Percentiles rank a stretch among this genome's conserved stretches.
Conservation (phyloP, 2,113 vertebrate genomes). For the Ceratotherium simum region DNA sequence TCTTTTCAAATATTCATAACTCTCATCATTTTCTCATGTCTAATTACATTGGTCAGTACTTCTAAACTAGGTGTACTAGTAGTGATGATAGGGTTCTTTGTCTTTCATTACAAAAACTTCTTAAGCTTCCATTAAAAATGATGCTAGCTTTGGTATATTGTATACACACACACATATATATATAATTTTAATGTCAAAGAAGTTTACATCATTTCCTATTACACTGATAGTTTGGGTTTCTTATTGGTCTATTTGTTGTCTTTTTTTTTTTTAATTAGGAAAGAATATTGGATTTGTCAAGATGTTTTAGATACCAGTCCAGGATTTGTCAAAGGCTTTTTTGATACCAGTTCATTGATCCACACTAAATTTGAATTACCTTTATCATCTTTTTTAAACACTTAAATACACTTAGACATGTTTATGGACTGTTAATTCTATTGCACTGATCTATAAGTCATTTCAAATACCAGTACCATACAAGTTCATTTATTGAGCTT, state of each 20-base stretch:
- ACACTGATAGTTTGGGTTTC: not conserved
- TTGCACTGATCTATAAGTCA: not conserved
- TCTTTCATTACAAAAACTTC: not conserved
- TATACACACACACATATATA: not conserved
- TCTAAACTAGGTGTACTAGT: not conserved
- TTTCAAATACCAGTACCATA: not conserved
- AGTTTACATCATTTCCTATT: not conserved
- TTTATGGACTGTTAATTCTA: not conserved
- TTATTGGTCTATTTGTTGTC: not conserved
- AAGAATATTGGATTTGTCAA: not conserved
- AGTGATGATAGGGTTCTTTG: not conserved
- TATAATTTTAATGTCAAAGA: conserved; percentile 1
- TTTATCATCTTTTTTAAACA: not conserved
- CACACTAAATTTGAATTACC: not conserved
- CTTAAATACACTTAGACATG: not conserved
- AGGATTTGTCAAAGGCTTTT: conserved; percentile 1
- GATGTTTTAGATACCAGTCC: not conserved
- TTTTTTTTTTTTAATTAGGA: not conserved
- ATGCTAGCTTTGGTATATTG: not conserved
- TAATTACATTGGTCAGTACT: not conserved
- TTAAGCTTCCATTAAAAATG: not conserved
- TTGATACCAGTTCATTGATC: not conserved
- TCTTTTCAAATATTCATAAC: not conserved
- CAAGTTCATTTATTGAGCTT: not conserved
- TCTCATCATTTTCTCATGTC: not conserved